Conservation (phyloP, 2,888 invertebrate genomes). For the Mythimna vitellina region DNA sequence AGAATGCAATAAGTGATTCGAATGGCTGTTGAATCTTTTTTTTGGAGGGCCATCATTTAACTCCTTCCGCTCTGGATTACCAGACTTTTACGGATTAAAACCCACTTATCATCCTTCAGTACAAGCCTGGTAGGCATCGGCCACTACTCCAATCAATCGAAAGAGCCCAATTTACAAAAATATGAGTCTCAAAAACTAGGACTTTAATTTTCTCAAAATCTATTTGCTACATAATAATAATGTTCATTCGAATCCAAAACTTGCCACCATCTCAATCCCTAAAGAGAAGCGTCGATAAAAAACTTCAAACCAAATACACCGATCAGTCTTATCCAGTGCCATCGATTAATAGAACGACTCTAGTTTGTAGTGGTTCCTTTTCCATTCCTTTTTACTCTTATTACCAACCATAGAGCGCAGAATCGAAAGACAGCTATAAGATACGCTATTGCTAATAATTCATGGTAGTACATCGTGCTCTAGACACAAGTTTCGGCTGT, state of each 20-base stretch:
- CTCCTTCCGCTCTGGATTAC: too few species aligned
- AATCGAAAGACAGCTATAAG: neutral
- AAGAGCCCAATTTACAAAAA: too few species aligned
- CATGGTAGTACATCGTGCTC: neutral
- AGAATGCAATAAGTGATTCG: too few species aligned
- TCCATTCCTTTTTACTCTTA: constrained; percentile 33
- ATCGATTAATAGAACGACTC: constrained; percentile 52
- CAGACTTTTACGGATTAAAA: too few species aligned
- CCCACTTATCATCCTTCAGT: too few species aligned
- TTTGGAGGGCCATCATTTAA: too few species aligned
- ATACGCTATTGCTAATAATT: neutral
- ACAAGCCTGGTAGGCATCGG: too few species aligned
- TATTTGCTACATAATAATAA: neutral
- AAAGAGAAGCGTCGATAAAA: neutral
- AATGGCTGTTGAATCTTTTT: too few species aligned
- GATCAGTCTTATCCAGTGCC: constrained; percentile 36
- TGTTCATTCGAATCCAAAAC: neutral
- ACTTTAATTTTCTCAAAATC: neutral
- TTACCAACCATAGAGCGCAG: constrained; percentile 20
- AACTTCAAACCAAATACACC: constrained; percentile 3
- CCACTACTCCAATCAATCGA: too few species aligned
- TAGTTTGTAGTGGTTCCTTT: constrained; percentile 41
- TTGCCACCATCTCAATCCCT: neutral
- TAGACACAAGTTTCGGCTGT: neutral
- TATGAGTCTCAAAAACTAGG: too few species aligned